Evolutionary conservation across 2,113 vertebrate species (phyloP).

Genomic region (Microtus pennsylvanicus): DNA sequence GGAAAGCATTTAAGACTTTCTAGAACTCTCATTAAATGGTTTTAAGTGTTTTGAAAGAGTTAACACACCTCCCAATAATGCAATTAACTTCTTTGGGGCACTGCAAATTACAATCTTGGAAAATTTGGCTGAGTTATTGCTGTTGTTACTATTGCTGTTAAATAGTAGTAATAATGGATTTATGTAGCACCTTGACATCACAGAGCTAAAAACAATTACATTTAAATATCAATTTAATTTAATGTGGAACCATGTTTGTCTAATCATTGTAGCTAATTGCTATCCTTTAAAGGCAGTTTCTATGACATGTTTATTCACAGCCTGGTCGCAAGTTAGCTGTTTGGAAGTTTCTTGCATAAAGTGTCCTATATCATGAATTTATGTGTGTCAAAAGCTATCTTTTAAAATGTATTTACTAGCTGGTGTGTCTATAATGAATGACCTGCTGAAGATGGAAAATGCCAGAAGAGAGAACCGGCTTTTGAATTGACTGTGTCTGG

Average conservation of each 20-base stretch:
- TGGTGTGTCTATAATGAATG: slow-evolving; percentile 48
- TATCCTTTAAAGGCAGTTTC: slow-evolving; percentile 73
- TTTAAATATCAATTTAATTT: slow-evolving; percentile 83
- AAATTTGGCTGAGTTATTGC: slow-evolving; percentile 75
- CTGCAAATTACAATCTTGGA: slow-evolving; percentile 64
- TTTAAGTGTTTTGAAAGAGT: slow-evolving; percentile 53
- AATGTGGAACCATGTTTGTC: slow-evolving; percentile 79
- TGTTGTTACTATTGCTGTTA: slow-evolving; percentile 74
- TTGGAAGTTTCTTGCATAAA: slow-evolving; percentile 56
- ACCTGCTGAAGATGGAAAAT: slow-evolving; percentile 34
- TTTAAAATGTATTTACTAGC: slow-evolving; percentile 55
- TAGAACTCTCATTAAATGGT: slow-evolving; percentile 39
- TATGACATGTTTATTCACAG: slow-evolving; percentile 74
- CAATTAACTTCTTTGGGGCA: slow-evolving; percentile 70
- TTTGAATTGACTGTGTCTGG: slow-evolving; percentile 47
- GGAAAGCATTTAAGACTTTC: slow-evolving; percentile 58
- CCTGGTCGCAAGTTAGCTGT: slow-evolving; percentile 65
- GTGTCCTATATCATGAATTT: slow-evolving; percentile 54
- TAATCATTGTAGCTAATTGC: slow-evolving; percentile 80
- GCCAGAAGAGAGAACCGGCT: neutral
- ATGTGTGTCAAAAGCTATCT: slow-evolving; percentile 60
- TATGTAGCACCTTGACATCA: slow-evolving; percentile 78
- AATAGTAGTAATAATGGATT: slow-evolving; percentile 79
- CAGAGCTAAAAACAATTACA: slow-evolving; percentile 80
- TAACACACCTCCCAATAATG: slow-evolving; percentile 63